Percentiles rank a stretch among this genome's conserved stretches.
These are phyloP conservation scores for Scytalopus superciliaris DNA, from an alignment of 2,113 vertebrate genomes.

Conservation along the genomic window DNA sequence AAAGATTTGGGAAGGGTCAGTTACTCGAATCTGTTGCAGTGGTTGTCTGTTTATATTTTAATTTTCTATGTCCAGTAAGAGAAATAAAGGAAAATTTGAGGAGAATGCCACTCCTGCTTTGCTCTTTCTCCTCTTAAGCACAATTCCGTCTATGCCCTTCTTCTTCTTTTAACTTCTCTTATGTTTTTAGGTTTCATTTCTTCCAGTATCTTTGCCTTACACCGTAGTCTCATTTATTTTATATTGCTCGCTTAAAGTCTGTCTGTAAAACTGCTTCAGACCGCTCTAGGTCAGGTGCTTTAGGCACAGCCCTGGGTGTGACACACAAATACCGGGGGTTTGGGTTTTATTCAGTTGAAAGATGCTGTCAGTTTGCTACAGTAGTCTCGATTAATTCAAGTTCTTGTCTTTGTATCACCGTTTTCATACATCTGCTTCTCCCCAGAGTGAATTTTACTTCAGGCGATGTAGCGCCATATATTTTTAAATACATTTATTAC, in stretches of 20 bases:
- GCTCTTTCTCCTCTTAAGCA: not conserved
- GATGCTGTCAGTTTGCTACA: not conserved
- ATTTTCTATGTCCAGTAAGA: not conserved
- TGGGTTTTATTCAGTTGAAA: not conserved
- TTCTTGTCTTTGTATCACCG: not conserved
- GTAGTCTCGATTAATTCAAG: not conserved
- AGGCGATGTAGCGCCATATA: not conserved
- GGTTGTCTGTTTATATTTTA: not conserved
- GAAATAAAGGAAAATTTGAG: not conserved
- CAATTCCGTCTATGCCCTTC: not conserved
- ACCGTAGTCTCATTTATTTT: not conserved
- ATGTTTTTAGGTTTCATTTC: not conserved
- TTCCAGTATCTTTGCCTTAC: not conserved
- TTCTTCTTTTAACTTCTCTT: not conserved
- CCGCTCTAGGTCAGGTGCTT: not conserved
- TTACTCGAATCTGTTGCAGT: not conserved
- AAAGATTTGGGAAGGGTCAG: not conserved
- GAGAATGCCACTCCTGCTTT: not conserved
- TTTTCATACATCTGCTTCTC: not conserved
- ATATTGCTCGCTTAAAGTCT: not conserved
- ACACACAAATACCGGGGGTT: accelerated
- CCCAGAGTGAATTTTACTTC: not conserved
- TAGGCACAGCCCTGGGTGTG: not conserved
- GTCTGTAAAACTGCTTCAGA: not conserved
- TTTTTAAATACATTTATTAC: not conserved